phyloP scores from a whole-genome alignment of 2,888 invertebrate genomes.

The Dione vanillae region DNA sequence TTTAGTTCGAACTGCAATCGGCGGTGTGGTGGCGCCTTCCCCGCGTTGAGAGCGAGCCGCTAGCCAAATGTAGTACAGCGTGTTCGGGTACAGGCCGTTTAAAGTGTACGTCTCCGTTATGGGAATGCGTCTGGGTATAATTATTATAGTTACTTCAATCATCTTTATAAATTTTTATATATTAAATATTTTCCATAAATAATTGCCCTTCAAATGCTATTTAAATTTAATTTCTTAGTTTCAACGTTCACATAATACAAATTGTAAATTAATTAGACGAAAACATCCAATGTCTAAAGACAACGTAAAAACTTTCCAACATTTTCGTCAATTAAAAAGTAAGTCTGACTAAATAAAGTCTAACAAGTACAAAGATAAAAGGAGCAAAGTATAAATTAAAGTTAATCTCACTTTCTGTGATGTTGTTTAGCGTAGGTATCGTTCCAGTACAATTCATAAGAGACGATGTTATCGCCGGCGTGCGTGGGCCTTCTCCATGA shows the following conservation, averaged over 20 bases:
- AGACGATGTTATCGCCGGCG: slow-evolving; percentile 95
- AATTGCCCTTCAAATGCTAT: too few species aligned
- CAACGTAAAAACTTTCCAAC: background rate
- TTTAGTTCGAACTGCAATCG: slow-evolving; percentile 96
- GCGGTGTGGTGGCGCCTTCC: slow-evolving; percentile 97
- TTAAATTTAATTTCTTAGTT: too few species aligned
- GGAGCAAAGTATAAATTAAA: background rate
- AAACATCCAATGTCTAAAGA: background rate
- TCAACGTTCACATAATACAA: too few species aligned
- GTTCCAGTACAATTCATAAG: slow-evolving; percentile 99
- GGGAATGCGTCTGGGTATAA: slow-evolving; percentile 87
- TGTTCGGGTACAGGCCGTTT: slow-evolving; percentile 96
- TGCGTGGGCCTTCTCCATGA: slow-evolving; percentile 97
- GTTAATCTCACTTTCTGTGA: slow-evolving; percentile 87
- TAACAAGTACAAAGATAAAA: background rate
- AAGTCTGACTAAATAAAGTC: background rate
- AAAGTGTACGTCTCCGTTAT: slow-evolving; percentile 94
- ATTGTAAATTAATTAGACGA: background rate
- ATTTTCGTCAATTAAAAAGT: background rate
- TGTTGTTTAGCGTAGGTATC: slow-evolving; percentile 96
- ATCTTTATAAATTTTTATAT: too few species aligned
- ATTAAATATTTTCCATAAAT: too few species aligned
- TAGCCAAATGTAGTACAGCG: slow-evolving; percentile 98
- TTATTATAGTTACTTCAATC: background rate
- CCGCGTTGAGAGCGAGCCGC: slow-evolving; percentile 97